Percentiles rank a stretch among this genome's conserved stretches.
These are phyloP conservation scores for Cygnus olor DNA, from an alignment of 2,797 vertebrate species.

Conservation along the genomic window DNA sequence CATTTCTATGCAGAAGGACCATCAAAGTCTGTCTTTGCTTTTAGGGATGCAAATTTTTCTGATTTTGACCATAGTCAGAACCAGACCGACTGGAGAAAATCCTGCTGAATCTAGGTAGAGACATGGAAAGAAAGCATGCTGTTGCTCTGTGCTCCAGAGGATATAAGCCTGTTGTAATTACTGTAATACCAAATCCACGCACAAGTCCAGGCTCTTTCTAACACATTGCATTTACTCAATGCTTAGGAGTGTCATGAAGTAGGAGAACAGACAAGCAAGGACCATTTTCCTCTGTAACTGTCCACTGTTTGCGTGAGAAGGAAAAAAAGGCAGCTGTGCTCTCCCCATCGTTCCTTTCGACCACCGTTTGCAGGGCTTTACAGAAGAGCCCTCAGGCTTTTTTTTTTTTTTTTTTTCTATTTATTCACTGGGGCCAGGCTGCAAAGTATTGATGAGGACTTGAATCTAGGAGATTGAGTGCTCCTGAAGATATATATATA, in stretches of 20 bases:
- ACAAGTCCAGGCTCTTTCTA: neutral
- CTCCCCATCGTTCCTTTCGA: neutral
- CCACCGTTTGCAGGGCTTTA: neutral
- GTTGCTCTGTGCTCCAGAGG: neutral
- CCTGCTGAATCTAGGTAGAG: neutral
- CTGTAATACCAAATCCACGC: neutral
- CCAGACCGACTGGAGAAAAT: neutral
- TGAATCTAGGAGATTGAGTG: neutral
- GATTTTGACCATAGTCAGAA: neutral
- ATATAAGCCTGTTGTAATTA: neutral
- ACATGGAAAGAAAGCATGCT: neutral
- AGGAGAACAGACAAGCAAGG: neutral
- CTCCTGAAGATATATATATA: neutral
- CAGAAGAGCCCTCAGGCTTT: neutral
- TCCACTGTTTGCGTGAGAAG: neutral
- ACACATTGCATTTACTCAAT: neutral
- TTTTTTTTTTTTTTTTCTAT: neutral
- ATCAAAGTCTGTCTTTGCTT: neutral
- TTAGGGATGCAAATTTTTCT: neutral
- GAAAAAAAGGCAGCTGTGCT: neutral
- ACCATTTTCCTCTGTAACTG: neutral
- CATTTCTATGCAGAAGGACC: neutral
- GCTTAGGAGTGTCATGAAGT: neutral
- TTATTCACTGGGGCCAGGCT: neutral
- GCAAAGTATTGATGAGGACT: neutral